Base-by-base conservation (phyloP, 2,113 vertebrate genomes). In the Prunella fulvescens region DNA sequence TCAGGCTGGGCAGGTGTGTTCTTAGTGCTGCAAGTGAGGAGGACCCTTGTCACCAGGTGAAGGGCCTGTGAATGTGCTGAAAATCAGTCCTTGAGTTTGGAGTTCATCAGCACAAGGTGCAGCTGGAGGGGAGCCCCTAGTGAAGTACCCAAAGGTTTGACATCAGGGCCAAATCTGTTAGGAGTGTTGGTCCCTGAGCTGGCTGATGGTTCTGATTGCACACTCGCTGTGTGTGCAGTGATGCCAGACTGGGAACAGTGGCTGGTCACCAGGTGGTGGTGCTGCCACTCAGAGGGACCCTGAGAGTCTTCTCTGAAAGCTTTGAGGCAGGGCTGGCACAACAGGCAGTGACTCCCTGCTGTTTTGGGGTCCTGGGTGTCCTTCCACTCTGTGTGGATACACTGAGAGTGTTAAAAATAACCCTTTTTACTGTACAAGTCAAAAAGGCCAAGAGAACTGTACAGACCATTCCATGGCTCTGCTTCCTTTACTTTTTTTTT, bases 161-260 rank as follows among this genome's bases (percentile, higher is more conserved):
- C 65, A 13, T 22, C 6, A 1, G 17, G 19, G 29, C 22, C 44
- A 18, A 4, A 48, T 83, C 47, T 39, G 24, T 80, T 53, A 7
- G 29, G 40, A 40, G 4, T 29, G 53, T 47, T 62, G 3, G 1
- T 40, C 19, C 5, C 20, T 66, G 66, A 26, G 28, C 18, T 62
- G 40, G 37, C 9, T 35, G n/a, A 8, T 72, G 83, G 58, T 33
- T 40, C 12, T 1, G 7, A 2, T 8, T 42, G 50, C 7, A 10
- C 19, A 8, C 14, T 17, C 0, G 0, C 19, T 14, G 3, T 28
- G 23, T n/a, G 44, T 4, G 1, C 42, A 25, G 60, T 5, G 33
- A 4, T 65, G 19, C 2, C 18, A 3, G 8, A 11, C 54, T 61
- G 66, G 79, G n/a, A 70, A 19, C n/a, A 31, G 53, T 23, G 62